A percentile compares a stretch with the other conserved stretches of the same genome.
These are phyloP conservation scores for Lophotriccus pileatus DNA, from an alignment of 2,797 vertebrate genomes.

Conservation along the genomic window DNA sequence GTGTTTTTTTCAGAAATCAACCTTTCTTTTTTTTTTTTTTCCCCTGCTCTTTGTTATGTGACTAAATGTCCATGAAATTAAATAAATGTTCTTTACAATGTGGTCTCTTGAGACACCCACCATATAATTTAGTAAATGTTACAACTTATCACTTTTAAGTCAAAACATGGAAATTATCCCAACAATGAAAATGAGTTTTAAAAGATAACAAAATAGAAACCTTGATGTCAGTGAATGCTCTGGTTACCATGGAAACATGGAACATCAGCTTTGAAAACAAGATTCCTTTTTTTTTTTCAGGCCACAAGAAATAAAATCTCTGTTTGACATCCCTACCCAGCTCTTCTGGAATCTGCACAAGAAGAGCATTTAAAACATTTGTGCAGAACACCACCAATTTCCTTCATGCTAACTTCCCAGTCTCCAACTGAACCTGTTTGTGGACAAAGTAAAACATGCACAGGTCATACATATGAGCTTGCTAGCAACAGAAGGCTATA, in stretches of 20 bases:
- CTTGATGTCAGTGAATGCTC: background rate
- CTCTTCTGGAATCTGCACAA: background rate
- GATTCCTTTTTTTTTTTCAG: background rate
- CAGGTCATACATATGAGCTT: background rate
- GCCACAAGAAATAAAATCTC: background rate
- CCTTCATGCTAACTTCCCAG: background rate
- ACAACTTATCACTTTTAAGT: background rate
- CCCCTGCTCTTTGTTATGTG: background rate
- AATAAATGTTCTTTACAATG: background rate
- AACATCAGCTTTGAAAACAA: background rate
- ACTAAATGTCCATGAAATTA: background rate
- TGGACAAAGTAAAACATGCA: background rate
- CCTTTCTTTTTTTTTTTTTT: background rate
- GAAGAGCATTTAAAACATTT: background rate
- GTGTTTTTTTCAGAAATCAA: background rate
- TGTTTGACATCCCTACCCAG: background rate
- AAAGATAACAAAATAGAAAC: background rate
- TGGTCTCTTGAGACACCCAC: background rate
- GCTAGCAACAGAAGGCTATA: background rate
- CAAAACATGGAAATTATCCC: background rate
- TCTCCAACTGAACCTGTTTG: background rate
- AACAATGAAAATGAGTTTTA: background rate
- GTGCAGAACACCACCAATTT: background rate
- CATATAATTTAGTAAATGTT: background rate
- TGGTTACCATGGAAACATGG: conserved; percentile 28